Evolutionary conservation across 2,113 vertebrate genomes (phyloP).

Genomic region (Oryzias woworae): DNA sequence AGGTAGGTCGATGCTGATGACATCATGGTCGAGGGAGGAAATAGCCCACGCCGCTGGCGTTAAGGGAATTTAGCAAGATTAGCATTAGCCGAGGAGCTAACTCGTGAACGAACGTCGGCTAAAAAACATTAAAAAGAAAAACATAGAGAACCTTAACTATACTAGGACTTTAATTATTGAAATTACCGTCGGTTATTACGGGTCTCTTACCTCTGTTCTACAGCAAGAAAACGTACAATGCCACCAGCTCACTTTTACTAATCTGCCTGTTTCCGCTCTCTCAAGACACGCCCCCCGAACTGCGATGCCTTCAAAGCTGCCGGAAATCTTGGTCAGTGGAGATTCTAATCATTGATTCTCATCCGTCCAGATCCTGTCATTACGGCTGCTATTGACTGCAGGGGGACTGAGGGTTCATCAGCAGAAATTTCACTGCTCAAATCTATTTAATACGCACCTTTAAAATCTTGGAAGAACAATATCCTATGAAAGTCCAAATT

Average conservation of each 20-base stretch:
- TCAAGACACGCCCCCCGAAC: background rate
- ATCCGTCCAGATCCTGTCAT: too few relatives aligned
- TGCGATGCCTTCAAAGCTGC: slow-evolving; percentile 4
- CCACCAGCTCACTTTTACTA: background rate
- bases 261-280: slow-evolving; percentile 20
- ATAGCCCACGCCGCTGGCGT: background rate
- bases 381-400: too few relatives aligned
- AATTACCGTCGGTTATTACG: too few relatives aligned
- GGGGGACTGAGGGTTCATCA: too few relatives aligned
- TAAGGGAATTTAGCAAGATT: slow-evolving; percentile 2
- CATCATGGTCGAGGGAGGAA: background rate
- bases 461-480: too few relatives aligned
- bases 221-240: background rate
- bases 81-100: slow-evolving; percentile 31
- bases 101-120: slow-evolving; percentile 15
- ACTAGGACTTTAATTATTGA: background rate
- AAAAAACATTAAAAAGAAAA: background rate
- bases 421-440: too few relatives aligned
- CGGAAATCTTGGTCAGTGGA: background rate
- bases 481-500: too few relatives aligned
- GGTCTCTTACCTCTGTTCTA: slow-evolving; percentile 25
- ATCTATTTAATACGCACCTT: too few relatives aligned
- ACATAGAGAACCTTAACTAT: too few relatives aligned
- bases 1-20: too few relatives aligned
- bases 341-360: too few relatives aligned